Base-by-base conservation (phyloP, 2,113 vertebrate species). In the Odocoileus virginianus region DNA sequence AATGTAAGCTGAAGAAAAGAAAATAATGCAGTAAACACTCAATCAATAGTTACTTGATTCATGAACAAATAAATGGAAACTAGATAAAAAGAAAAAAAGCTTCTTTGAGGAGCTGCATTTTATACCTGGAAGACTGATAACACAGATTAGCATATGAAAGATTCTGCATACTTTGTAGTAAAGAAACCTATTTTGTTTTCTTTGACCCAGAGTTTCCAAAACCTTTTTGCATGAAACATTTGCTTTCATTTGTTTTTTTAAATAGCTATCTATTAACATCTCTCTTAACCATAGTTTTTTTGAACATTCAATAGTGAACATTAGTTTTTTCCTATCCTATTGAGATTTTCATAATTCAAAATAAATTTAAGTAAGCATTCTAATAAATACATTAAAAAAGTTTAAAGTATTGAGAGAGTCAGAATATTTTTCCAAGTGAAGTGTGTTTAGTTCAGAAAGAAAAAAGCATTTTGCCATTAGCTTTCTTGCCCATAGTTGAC, bases 401-500 rank as follows among this genome's bases (percentile, higher is more conserved):
- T 79, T 97, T 67, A 83, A 84, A 95, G 1, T 81, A 45, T 87
- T 93, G 87, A 97, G 94, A 94, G 23, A 4, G 86, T 97, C 95
- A 95, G 52, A 97, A 96, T 96, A 60, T 11, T 6, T 98, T 97
- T 97, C 83, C 95, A 90, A 74, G 96, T 57, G 47, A 98, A 98
- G 17, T 43, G 33, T 96, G 43, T 97, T 97, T 96, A 85, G 90
- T 94, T 98, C 19, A 27, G 60, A 89, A 95, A 84, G 60, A 87
- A 95, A 97, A 97, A 85, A 1, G 33, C 94, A 71, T 96, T 98
- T 96, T 96, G 91, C 81, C 1, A 94, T 60, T 16, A 85, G 74
- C 83, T 98, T 97, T 97, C 95, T 93, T 97, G 33, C 90, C 90
- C 58, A n/a, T 58, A 71, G 88, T 97, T 97, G 98, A 96, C 81